Percentiles rank a stretch among this genome's conserved stretches.
phyloP scores from a whole-genome alignment of 2,797 vertebrate species.

The Calcarius lapponicus region DNA sequence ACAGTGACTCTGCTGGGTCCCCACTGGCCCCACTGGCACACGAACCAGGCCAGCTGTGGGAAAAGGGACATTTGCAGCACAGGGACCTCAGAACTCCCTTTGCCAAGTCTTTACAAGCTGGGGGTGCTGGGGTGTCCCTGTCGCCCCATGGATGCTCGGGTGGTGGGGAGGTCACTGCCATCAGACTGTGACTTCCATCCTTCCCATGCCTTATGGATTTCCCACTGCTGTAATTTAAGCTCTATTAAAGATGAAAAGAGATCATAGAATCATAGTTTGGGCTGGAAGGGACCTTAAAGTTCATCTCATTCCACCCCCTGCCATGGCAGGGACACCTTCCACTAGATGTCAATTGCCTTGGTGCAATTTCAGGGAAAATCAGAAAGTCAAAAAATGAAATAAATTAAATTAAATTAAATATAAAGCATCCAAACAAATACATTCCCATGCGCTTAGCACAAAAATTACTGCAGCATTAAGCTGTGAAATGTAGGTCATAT shows the following conservation, averaged over 20 bases:
- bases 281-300: not conserved
- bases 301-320: not conserved
- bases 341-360: not conserved
- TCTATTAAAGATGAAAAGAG: not conserved
- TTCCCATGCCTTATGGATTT: not conserved
- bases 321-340: not conserved
- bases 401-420: not conserved
- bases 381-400: not conserved
- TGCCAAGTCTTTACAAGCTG: too few relatives aligned
- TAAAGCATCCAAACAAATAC: not conserved
- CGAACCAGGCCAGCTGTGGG: rapidly evolving
- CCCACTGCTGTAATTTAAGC: not conserved
- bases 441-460: not conserved
- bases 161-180: not conserved
- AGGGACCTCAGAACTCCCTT: not conserved
- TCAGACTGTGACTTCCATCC: not conserved
- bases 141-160: not conserved
- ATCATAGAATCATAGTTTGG: not conserved
- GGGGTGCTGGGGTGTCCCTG: too few relatives aligned
- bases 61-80: not conserved
- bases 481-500: not conserved
- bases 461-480: not conserved
- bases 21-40: too few relatives aligned
- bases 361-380: not conserved
- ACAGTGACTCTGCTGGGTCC: rapidly evolving